Base-by-base conservation (phyloP, 2,113 vertebrate genomes). In the Hyla sarda region DNA sequence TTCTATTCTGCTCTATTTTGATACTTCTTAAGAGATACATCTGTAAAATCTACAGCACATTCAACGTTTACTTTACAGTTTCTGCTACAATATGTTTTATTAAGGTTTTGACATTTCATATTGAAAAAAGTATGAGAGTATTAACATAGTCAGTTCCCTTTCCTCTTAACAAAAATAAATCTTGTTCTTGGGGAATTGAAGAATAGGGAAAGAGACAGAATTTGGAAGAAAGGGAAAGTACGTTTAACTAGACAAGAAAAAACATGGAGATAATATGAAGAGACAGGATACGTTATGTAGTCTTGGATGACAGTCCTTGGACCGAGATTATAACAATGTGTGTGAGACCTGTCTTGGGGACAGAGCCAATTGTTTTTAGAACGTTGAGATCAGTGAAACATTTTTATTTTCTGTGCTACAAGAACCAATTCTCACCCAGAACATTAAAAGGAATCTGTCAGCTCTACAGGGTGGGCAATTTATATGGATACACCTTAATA, bases 91-190 rank as follows among this genome's bases (percentile, higher is more conserved):
- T 25, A 21, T 71, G 67, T 71, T 71, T 71, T 71, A 71, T 71
- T 41, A 71, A 71, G 21, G 67, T 71, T 71, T 71, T 71, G 67
- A 71, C 67, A 71, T 71, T 41, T 71, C 34, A 23, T 37, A 71
- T 23, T 71, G 65, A 41, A 23, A 9, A 41, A 2, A 71, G 34
- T 23, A 41, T 5, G 34, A 71, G 67, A 37, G 17, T 5, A 69
- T 34, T 69, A 69, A 34, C 30, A 34, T 34, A 34, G 65, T 69
- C 65, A 69, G 30, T 19, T 69, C 30, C 65, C 21, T 69, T 30
- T 23, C 23, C 34, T 23, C 19, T 21, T 71, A 23, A 71, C 32
- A 71, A 71, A 71, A 71, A 37, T 71, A 71, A 71, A 71, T 71
- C 67, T 71, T 41, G 34, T 71, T 37, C 67, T 41, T 41, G 67